Evolutionary conservation across 2,888 invertebrate genomes (phyloP), one percentile per base, ranked within the genome.

Genomic region (Anodontia alba): DNA sequence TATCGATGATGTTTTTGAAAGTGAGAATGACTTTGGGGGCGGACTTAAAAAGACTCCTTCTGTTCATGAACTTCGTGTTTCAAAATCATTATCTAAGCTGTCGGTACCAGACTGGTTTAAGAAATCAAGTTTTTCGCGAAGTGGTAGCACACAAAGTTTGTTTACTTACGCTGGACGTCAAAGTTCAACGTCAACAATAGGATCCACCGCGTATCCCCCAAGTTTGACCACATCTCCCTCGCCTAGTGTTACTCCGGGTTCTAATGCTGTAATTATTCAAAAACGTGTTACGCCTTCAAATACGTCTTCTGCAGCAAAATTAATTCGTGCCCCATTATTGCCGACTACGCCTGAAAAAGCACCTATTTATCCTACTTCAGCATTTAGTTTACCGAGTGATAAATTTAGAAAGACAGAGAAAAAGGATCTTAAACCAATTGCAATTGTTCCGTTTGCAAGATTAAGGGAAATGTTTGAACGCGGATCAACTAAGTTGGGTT

Each of bases 71-170:
- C 96, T 98, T 88, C 96, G 98, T 89, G 97, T 99, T 84, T 98
- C 98, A 95, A 97, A 98, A 91, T 98, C 98, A 73, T 95, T 99
- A 93, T 98, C 98, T 95, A 97, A 98, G 93, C 96, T 99, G 91
- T 97, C 98, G 95, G 97, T 99, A 86, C 99, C 99, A 83, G 98
- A 98, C 94, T 99, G 99, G 99, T 98, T 96, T 95, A 96, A 96
- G 94, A 96, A 91, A 74, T 94, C 94, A n/a, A 90, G 86, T 76
- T 86, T 92, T 76, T 91, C 90, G 74, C 89, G 91, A 62, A 90
- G 90, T 78, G 91, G 89, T 57, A 91, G 91, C 78, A 91, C 90
- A 67, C 88, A 91, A 66, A 90, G 91, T 78, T 77, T 89, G 68
- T 88, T 88, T 73, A 85, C 84, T 23, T 88, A 86, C 73, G 86